Conservation (phyloP, 2,888 invertebrate genomes). For the Rhamphomyia laevipes region DNA sequence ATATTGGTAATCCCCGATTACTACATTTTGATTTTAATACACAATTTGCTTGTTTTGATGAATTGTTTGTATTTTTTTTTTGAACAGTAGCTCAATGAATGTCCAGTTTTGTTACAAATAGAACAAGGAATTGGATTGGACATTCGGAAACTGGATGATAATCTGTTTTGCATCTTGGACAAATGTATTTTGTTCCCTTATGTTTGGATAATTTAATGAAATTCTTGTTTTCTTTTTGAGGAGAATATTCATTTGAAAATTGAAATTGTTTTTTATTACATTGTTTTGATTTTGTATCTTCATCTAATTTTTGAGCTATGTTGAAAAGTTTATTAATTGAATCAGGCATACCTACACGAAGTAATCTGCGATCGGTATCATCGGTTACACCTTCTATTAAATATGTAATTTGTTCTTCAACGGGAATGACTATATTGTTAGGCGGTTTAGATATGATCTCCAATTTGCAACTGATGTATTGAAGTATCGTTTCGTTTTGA, state of each 20-base stretch:
- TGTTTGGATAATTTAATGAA: neutral
- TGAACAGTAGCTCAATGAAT: neutral
- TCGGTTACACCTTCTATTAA: neutral
- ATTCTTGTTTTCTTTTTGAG: too few relatives aligned
- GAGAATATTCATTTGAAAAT: too few relatives aligned
- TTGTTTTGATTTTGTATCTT: neutral
- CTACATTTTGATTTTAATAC: too few relatives aligned
- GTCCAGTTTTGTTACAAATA: neutral
- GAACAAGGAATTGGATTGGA: neutral
- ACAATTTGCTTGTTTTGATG: too few relatives aligned
- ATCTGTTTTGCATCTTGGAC: neutral
- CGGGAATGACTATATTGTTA: neutral
- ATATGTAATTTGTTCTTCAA: neutral
- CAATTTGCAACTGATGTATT: neutral
- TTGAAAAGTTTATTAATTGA: neutral
- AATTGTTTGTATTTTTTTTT: neutral
- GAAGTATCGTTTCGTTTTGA: neutral
- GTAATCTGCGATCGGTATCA: neutral
- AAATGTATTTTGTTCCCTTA: neutral
- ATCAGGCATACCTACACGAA: neutral
- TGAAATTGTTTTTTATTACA: too few relatives aligned
- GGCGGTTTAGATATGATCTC: neutral
- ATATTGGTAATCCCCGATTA: too few relatives aligned
- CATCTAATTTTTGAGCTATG: neutral
- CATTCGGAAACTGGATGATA: neutral